Base-by-base conservation (phyloP, 2,797 vertebrate species). In the Anabas testudineus region DNA sequence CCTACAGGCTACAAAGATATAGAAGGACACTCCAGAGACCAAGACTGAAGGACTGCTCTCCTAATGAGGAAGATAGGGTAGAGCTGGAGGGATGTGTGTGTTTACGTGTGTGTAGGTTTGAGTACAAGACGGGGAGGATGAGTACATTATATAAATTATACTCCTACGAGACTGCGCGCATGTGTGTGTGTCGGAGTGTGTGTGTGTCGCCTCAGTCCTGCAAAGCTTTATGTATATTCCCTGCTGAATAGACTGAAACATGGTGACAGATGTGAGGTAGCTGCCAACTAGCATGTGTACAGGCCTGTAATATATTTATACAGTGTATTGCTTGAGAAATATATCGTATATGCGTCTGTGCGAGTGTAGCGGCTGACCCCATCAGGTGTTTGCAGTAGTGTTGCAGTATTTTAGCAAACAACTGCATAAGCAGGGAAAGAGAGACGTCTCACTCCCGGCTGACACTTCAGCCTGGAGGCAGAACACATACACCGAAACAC, bases 381-480 rank as follows among this genome's bases (percentile, higher is more conserved):
- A 28, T 14, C 1, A 30, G 64, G 66, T 58, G 61, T 71, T 82
- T 81, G 49, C 60, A 60, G 60, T 53, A 43, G 52, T 46, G 13
- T 61, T 45, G 65, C 73, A 67, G 75, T 60, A 72, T 73, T 86
- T 78, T 58, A 74, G 65, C 68, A 69, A 75, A 76, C 67, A 72
- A 63, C 68, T 60, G 65, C 76, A 61, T 15, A 55, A 24, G 57
- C 69, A 65, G 34, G 13, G 41, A 64, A 48, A 76, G 60, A 72
- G 66, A 83, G 85, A 89, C 76, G 76, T 82, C 76, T 86, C 80
- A 84, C 66, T 87, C 47, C 71, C n/a, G 65, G 83, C 77, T 84
- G 77, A 87, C 82, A 85, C 80, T 85, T 76, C 55, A 78, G 85
- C 78, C 87, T 69, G 56, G 47, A 82, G 88, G 84, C 77, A 80